Evolutionary conservation across 1,140 invertebrate species (phyloP), one percentile per base, ranked within the genome.

Genomic region (Chionoecetes opilio): DNA sequence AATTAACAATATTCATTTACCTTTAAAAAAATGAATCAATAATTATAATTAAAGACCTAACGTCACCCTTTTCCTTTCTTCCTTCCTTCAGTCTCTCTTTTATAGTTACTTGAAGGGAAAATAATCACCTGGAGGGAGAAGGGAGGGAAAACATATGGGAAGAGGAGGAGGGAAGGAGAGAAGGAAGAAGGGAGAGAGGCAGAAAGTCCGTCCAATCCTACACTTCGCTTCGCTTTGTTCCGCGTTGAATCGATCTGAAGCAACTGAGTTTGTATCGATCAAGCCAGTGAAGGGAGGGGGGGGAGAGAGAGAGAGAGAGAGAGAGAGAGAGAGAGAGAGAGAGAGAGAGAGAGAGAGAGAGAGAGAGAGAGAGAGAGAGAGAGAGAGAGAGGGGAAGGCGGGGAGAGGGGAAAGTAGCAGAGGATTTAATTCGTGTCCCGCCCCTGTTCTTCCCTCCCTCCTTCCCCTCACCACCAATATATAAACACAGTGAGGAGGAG

Each of bases 361-460:
- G 63, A 75, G n/a, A 75, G 38, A 29, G 32, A 87, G 86, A 87
- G 86, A 34, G 46, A 87, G 86, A 87, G 86, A 14, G 38, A 41
- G 38, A 41, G 32, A 87, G 32, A 35, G 86, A 75, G 32, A 87
- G 29, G 14, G 32, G 3, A 32, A 87, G 86, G 14, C 26, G 29
- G 38, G 31, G 32, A 87, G 86, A 87, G 32, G 1, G 38, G 86
- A 87, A 41, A 34, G 38, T 35, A 87, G 86, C 21, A 87, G 86
- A 87, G 86, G 32, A 87, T 35, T 37, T 35, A 34, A 87, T 75
- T 75, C 63, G 63, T 75, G 63, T 75, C n/a, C 63, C 63, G 63
- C 21, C 63, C 26, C 63, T n/a, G 21, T n/a, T 75, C 63, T 75
- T n/a, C 26, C 63, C 21, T 75, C 63, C 26, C 21, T n/a, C 63